Evolutionary conservation across 2,113 vertebrate species (phyloP).

Genomic region (Platycercus adscitus): DNA sequence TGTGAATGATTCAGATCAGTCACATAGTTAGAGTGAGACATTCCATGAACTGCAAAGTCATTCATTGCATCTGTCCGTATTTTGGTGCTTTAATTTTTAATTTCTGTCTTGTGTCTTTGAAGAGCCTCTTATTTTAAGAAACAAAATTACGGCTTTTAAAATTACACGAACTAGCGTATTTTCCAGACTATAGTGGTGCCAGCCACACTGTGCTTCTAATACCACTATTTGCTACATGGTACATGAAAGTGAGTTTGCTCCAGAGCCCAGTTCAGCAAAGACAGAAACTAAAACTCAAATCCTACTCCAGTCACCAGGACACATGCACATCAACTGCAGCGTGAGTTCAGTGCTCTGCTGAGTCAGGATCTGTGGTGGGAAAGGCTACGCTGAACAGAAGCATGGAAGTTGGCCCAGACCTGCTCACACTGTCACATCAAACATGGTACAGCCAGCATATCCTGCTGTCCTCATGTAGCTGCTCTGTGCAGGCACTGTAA

Average conservation of each 20-base stretch:
- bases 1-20: conserved; percentile 4
- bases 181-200: background rate
- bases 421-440: background rate
- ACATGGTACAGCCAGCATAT: rapidly evolving
- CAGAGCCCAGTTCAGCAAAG: background rate
- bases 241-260: background rate
- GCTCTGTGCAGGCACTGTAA: rapidly evolving
- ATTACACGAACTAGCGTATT: background rate
- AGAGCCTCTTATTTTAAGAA: background rate
- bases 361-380: background rate
- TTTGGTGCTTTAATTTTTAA: background rate
- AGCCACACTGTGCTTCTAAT: background rate
- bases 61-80: background rate
- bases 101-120: background rate
- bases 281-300: background rate
- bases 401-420: background rate
- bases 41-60: background rate
- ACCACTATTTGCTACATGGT: background rate
- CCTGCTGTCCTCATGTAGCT: background rate
- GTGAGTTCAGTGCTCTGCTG: background rate
- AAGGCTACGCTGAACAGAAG: background rate
- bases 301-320: background rate
- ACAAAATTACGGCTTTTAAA: background rate
- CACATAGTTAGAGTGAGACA: background rate
- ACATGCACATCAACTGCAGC: background rate